A percentile compares a stretch with the other conserved stretches of the same genome.
Conservation (phyloP, 2,888 invertebrate genomes). For the Lasioglossum pauxillum region DNA sequence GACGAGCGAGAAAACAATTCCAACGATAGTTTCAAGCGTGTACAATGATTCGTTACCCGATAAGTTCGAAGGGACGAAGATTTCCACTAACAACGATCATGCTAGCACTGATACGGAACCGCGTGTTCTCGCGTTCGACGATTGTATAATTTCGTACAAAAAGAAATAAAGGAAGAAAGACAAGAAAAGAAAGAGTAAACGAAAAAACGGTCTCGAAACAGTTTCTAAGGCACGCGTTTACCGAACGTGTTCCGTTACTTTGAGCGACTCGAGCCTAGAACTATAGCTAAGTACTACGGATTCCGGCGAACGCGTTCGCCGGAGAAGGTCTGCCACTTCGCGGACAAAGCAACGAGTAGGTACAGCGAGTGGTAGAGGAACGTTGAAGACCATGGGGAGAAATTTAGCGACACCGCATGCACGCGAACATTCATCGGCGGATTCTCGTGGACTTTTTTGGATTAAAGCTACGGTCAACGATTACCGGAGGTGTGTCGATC, state of each 20-base stretch:
- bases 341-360: slow-evolving; percentile 30
- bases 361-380: slow-evolving; percentile 32
- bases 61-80: background rate
- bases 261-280: slow-evolving; percentile 64
- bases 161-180: background rate
- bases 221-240: slow-evolving; percentile 19
- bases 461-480: slow-evolving; percentile 32
- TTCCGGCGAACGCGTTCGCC: slow-evolving; percentile 26
- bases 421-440: slow-evolving; percentile 18
- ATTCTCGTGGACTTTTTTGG: background rate
- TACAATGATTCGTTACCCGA: background rate
- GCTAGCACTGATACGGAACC: background rate
- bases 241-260: slow-evolving; percentile 41
- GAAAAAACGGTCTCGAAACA: slow-evolving; percentile 23
- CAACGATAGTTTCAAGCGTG: background rate
- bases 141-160: slow-evolving; percentile 20
- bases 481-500: slow-evolving; percentile 44
- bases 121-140: background rate
- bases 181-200: background rate
- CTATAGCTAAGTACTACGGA: slow-evolving; percentile 69
- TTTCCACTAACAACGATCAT: background rate
- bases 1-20: background rate
- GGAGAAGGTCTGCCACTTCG: slow-evolving; percentile 18
- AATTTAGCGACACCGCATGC: slow-evolving; percentile 17
- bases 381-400: slow-evolving; percentile 6